Conservation (phyloP, 2,797 vertebrate species). For the Phaenicophaeus curvirostris region DNA sequence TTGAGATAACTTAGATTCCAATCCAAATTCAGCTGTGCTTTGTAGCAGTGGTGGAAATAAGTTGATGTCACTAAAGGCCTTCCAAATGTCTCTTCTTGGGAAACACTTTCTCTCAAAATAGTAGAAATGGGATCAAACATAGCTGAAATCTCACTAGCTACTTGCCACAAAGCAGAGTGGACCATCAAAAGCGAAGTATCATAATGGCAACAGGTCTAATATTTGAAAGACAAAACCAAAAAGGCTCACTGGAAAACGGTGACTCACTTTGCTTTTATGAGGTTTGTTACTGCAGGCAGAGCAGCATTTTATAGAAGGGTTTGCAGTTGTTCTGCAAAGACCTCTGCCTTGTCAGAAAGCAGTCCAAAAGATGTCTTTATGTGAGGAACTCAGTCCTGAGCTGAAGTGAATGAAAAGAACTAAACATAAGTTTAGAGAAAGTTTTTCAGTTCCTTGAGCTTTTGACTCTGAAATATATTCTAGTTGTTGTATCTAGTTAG, state of each 20-base stretch:
- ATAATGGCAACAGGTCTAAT: not conserved
- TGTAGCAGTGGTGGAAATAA: not conserved
- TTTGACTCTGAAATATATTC: not conserved
- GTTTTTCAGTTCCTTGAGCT: not conserved
- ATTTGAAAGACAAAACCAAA: not conserved
- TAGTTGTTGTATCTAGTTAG: not conserved
- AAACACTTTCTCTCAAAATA: not conserved
- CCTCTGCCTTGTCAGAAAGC: not conserved
- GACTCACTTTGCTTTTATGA: not conserved
- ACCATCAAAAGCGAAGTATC: not conserved
- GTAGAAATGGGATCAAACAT: not conserved
- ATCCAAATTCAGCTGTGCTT: not conserved
- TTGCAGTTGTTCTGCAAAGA: not conserved
- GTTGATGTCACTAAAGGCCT: not conserved
- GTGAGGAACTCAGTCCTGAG: not conserved
- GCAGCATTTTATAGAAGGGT: not conserved
- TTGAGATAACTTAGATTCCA: not conserved
- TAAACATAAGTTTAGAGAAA: not conserved
- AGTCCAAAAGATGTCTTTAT: accelerated
- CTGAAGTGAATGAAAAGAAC: not conserved
- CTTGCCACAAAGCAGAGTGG: not conserved
- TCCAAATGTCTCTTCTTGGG: not conserved
- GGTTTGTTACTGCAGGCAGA: not conserved
- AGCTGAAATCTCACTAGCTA: not conserved
- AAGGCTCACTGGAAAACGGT: not conserved